Percentiles rank a stretch among this genome's conserved stretches.
Evolutionary conservation across 2,113 vertebrate species (phyloP).

Genomic region (Callopanchax toddi): DNA sequence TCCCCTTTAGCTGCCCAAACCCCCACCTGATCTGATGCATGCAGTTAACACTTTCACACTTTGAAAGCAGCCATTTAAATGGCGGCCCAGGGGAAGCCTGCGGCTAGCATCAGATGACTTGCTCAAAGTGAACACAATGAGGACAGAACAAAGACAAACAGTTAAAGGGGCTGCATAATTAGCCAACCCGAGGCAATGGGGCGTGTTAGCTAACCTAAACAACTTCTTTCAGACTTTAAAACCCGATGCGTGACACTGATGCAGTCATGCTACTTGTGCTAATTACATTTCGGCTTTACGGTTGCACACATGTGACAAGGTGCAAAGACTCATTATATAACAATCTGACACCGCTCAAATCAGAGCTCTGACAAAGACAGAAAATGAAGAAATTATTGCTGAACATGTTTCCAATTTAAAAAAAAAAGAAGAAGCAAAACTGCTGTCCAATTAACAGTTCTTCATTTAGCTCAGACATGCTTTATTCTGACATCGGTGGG

Average conservation of each 20-base stretch:
- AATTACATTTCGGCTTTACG: constrained; percentile 39
- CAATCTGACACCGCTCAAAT: constrained; percentile 5
- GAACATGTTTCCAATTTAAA: not conserved
- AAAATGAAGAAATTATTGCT: not conserved
- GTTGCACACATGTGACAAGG: constrained; percentile 17
- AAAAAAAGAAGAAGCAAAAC: not conserved
- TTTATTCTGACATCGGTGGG: constrained; percentile 24
- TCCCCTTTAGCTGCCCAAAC: not conserved
- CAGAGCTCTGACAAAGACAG: not conserved
- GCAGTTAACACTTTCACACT: constrained; percentile 59
- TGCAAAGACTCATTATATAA: not conserved
- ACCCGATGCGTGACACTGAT: not conserved
- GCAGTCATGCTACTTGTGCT: constrained; percentile 3
- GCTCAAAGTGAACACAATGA: constrained; percentile 61
- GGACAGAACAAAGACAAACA: constrained; percentile 56
- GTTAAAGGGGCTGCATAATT: constrained; percentile 50
- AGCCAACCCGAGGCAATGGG: constrained; percentile 45
- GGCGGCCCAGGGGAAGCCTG: constrained; percentile 42
- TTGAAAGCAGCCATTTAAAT: constrained; percentile 41
- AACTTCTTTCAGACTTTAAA: constrained; percentile 29
- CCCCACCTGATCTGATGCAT: constrained; percentile 34
- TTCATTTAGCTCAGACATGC: constrained; percentile 25
- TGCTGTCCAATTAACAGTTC: constrained; percentile 35
- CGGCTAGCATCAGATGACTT: constrained; percentile 56
- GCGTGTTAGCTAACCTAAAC: constrained; percentile 41